A percentile compares a stretch with the other conserved stretches of the same genome.
Evolutionary conservation across 2,113 vertebrate species (phyloP).

Genomic region (Sciurus niger): DNA sequence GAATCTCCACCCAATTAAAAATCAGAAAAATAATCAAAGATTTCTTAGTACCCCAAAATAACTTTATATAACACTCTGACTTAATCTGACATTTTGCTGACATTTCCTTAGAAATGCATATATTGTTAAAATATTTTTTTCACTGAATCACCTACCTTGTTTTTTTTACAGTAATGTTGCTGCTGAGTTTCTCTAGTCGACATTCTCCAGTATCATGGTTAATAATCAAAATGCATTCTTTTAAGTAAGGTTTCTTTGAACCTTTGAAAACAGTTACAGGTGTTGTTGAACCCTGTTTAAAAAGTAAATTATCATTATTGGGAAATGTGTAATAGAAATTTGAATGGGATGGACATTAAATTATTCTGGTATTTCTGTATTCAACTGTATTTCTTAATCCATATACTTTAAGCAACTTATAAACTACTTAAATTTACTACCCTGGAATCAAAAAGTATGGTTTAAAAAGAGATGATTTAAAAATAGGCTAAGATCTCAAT

Average conservation of each 20-base stretch:
- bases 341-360: slow-evolving; percentile 12
- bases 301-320: slow-evolving; percentile 82
- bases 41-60: slow-evolving; percentile 35
- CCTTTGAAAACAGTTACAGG: slow-evolving; percentile 99
- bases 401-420: slow-evolving; percentile 44
- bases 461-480: slow-evolving; percentile 17
- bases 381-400: not conserved
- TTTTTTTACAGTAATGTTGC: slow-evolving; percentile 99
- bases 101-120: slow-evolving; percentile 47
- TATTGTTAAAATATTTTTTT: slow-evolving; percentile 61
- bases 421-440: slow-evolving; percentile 51
- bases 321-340: slow-evolving; percentile 61
- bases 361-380: not conserved
- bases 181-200: slow-evolving; percentile 98
- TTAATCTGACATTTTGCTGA: slow-evolving; percentile 56
- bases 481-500: slow-evolving; percentile 36
- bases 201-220: slow-evolving; percentile 99
- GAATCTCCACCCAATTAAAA: slow-evolving; percentile 56
- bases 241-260: slow-evolving; percentile 97
- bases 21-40: slow-evolving; percentile 54
- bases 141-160: slow-evolving; percentile 92
- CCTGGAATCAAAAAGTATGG: not conserved
- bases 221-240: slow-evolving; percentile 98
- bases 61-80: slow-evolving; percentile 26
- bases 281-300: slow-evolving; percentile 95